A percentile compares a stretch with the other conserved stretches of the same genome.
These are phyloP conservation scores for Macrophya alboannulata DNA, from an alignment of 2,888 invertebrate species.

Conservation along the genomic window DNA sequence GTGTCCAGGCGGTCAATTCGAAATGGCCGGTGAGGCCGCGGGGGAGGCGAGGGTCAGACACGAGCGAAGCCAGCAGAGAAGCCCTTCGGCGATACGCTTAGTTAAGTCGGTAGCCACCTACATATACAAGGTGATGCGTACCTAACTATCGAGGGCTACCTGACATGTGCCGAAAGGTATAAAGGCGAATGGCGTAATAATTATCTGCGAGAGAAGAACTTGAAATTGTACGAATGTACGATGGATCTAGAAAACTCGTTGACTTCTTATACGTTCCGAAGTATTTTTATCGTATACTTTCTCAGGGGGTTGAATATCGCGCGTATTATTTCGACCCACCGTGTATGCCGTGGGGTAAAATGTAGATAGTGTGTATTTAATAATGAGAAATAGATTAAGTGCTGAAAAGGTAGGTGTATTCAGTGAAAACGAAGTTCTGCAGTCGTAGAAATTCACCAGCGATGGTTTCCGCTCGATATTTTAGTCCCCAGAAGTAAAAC, in stretches of 20 bases:
- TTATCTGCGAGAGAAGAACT: not conserved
- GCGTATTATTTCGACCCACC: not conserved
- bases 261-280: no score
- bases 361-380: slow-evolving; percentile 9
- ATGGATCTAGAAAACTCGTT: no score
- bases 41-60: slow-evolving; percentile 69
- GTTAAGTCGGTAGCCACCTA: slow-evolving; percentile 78
- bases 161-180: slow-evolving; percentile 17
- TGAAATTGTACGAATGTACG: not conserved
- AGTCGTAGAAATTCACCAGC: not conserved
- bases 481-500: not conserved
- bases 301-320: not conserved
- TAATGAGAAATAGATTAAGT: slow-evolving; percentile 13
- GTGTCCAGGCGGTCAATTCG: slow-evolving; percentile 49
- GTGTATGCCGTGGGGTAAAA: not conserved
- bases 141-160: slow-evolving; percentile 3
- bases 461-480: slow-evolving; percentile 19
- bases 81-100: slow-evolving; percentile 72
- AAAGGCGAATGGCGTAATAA: not conserved
- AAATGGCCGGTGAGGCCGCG: slow-evolving; percentile 32
- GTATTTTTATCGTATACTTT: not conserved
- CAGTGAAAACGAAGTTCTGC: slow-evolving; percentile 5
- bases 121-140: slow-evolving; percentile 63
- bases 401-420: not conserved
- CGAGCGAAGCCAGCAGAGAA: slow-evolving; percentile 75